Base-by-base conservation (phyloP, 2,888 invertebrate species). In the Rugalucina vietnamica region DNA sequence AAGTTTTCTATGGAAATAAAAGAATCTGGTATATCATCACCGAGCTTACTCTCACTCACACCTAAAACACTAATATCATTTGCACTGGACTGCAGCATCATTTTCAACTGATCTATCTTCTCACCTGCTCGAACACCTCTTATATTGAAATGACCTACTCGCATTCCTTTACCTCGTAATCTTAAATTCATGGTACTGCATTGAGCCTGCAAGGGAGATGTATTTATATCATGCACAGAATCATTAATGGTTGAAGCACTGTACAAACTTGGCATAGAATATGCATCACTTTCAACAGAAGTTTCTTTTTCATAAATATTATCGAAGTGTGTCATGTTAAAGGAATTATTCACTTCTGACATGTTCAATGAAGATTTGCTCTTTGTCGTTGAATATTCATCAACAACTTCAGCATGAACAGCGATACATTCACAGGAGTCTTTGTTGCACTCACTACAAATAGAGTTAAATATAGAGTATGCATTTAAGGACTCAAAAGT, bases 131-230 rank as follows among this genome's bases (percentile, higher is more conserved):
- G 10, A 54, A 54, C n/a, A 21, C 54, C 1, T 0, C 69, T 69
- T 14, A 69, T 69, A 10, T 69, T 69, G 0, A 34, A 34, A n/a
- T 69, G 69, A 29, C 69, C 69, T 21, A 34, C 32, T 4, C 32
- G 69, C 69, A 69, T 69, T 21, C 69, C 69, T 69, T 32, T 69
- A 69, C 69, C 69, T 29, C 69, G 10, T 12, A 69, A 32, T 27
- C 69, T 21, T 69, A 27, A 36, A 34, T 69, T 21, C 14, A 10
- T 21, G 12, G 32, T 12, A 69, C 32, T 27, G n/a, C 32, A 32
- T 69, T 69, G 69, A 34, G 69, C 36, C 27, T 1, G 14, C 36
- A 69, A 69, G 69, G 69, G 36, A 69, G 2, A 34, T 69, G n/a
- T 21, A 69, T 54, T 4, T 54, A 54, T 18, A 54, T 54, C 21